Evolutionary conservation across 2,797 vertebrate species (phyloP).

Genomic region (Macropus fuliginosus): DNA sequence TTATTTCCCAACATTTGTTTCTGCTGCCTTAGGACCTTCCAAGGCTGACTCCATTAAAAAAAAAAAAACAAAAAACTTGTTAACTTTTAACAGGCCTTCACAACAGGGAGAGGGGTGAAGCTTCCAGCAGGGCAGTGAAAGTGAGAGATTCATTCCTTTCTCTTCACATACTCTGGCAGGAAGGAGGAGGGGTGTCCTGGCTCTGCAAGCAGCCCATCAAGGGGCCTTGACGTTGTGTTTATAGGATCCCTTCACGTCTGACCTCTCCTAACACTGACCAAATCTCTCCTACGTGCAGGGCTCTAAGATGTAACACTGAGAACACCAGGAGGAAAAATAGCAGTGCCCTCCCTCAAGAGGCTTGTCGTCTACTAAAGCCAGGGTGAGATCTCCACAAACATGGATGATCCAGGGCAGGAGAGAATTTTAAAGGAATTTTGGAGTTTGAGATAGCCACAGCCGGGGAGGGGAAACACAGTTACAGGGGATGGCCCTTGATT

Average conservation of each 20-base stretch:
- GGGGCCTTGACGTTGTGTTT: neutral
- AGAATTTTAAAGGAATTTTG: neutral
- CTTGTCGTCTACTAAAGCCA: neutral
- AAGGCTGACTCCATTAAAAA: conserved; percentile 34
- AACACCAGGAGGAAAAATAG: neutral
- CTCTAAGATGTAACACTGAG: neutral
- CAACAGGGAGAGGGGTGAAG: conserved; percentile 11
- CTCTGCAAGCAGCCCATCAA: neutral
- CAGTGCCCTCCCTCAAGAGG: neutral
- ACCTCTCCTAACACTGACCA: neutral
- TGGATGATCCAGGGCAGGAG: neutral
- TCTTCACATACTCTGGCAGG: neutral
- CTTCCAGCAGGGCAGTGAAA: neutral
- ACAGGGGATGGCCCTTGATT: neutral
- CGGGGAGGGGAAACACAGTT: neutral
- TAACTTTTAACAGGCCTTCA: conserved; percentile 58
- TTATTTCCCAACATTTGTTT: conserved; percentile 46
- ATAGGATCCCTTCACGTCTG: neutral
- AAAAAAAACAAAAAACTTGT: conserved; percentile 47
- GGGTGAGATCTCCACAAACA: neutral
- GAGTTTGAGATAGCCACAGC: neutral
- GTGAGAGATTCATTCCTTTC: neutral
- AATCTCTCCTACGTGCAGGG: neutral
- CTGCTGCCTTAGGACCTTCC: conserved; percentile 48
- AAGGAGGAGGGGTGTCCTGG: neutral